Evolutionary conservation across 1,140 invertebrate species (phyloP).

Genomic region (Camponotus vicinus): DNA sequence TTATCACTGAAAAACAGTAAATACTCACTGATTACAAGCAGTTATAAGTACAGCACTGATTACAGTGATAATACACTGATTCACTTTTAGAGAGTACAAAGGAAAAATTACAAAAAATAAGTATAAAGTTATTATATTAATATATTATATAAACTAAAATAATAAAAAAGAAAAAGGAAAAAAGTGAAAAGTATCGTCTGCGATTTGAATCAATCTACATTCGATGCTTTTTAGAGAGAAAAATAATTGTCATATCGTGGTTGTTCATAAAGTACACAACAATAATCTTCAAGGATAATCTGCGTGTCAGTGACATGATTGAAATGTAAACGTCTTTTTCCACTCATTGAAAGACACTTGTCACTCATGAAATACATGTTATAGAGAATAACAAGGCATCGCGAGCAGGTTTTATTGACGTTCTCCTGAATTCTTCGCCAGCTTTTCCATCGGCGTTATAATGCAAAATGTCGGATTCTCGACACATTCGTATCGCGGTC

Average conservation of each 20-base stretch:
- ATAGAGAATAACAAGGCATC: constrained; percentile 43
- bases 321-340: constrained; percentile 22
- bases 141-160: no score
- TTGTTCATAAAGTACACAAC: neutral
- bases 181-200: neutral
- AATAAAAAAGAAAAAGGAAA: neutral
- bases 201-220: neutral
- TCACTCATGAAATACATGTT: constrained; percentile 32
- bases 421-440: constrained; percentile 51
- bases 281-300: constrained; percentile 31
- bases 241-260: constrained; percentile 17
- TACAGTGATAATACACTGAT: no score
- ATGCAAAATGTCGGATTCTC: constrained; percentile 59
- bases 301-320: constrained; percentile 6
- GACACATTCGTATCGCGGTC: constrained; percentile 50
- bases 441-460: constrained; percentile 49
- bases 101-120: no score
- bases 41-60: no score
- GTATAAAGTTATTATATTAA: no score
- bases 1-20: no score
- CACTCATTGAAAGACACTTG: constrained; percentile 37
- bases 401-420: constrained; percentile 50
- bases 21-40: no score
- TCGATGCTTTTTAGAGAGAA: neutral
- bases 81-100: no score